A percentile compares a stretch with the other conserved stretches of the same genome.
Evolutionary conservation across 2,797 vertebrate species (phyloP).

Genomic region (Enteromius mattozi): DNA sequence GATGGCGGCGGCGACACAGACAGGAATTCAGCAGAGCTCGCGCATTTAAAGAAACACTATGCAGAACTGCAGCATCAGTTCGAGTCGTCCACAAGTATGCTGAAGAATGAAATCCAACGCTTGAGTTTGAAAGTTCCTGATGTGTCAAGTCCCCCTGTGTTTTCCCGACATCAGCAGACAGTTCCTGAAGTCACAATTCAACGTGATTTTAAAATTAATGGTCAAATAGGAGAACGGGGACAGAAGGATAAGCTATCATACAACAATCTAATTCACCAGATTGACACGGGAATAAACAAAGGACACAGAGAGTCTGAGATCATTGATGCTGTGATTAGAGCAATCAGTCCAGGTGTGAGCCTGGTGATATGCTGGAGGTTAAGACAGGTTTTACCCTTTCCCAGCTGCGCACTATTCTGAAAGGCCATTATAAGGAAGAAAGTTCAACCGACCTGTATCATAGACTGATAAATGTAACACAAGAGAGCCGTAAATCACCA

Average conservation of each 20-base stretch:
- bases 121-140: background rate
- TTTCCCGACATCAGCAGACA: background rate
- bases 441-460: constrained; percentile 56
- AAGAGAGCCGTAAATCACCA: constrained; percentile 43
- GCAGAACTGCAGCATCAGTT: background rate
- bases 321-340: constrained; percentile 21
- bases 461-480: constrained; percentile 46
- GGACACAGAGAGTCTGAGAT: background rate
- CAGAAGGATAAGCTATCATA: constrained; percentile 5
- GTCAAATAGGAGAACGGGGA: background rate
- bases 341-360: constrained; percentile 47
- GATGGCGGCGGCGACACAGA: background rate
- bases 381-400: constrained; percentile 35
- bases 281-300: background rate
- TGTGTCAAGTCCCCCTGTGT: background rate
- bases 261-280: constrained; percentile 11
- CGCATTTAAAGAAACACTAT: background rate
- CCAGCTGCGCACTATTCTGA: constrained; percentile 35
- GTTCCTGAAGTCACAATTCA: background rate
- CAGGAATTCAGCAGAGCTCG: background rate
- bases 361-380: background rate
- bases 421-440: constrained; percentile 59
- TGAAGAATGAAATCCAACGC: background rate
- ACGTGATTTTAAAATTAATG: background rate
- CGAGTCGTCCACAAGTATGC: background rate